These are phyloP conservation scores for Drosophila histrio DNA, from an alignment of 2,888 invertebrate species.

Conservation along the genomic window DNA sequence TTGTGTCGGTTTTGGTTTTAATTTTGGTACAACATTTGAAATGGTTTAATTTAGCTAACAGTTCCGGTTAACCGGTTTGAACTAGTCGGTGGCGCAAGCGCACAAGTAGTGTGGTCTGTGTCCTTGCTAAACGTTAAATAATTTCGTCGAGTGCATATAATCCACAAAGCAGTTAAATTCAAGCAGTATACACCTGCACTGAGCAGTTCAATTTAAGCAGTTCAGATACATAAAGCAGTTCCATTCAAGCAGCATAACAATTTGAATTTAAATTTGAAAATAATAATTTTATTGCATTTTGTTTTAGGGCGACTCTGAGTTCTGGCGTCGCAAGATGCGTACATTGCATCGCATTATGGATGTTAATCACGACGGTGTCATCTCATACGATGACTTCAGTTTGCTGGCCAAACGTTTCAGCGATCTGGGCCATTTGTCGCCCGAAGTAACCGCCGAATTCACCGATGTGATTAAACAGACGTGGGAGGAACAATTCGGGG, in stretches of 20 bases:
- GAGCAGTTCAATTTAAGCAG: too few relatives aligned
- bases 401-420: slow-evolving; percentile 90
- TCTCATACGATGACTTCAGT: slow-evolving; percentile 92
- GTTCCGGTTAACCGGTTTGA: too few relatives aligned
- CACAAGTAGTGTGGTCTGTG: slow-evolving; percentile 11
- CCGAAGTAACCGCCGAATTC: slow-evolving; percentile 89
- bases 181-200: background rate
- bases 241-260: slow-evolving; percentile 17
- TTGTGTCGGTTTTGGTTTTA: too few relatives aligned
- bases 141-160: too few relatives aligned
- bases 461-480: slow-evolving; percentile 89
- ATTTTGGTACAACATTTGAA: too few relatives aligned
- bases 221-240: background rate
- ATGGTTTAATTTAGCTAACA: too few relatives aligned
- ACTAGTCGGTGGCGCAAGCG: slow-evolving; percentile 34
- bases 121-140: slow-evolving; percentile 1
- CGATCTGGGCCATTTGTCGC: slow-evolving; percentile 89
- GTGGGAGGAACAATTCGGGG: slow-evolving; percentile 94
- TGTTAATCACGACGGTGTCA: slow-evolving; percentile 93
- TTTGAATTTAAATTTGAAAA: background rate
- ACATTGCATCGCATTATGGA: slow-evolving; percentile 93
- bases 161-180: too few relatives aligned
- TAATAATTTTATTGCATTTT: background rate
- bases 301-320: slow-evolving; percentile 85
- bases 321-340: slow-evolving; percentile 94